Percentiles rank a stretch among this genome's conserved stretches.
Evolutionary conservation across 1,140 invertebrate genomes (phyloP).

Genomic region (Aradophagus sp.): DNA sequence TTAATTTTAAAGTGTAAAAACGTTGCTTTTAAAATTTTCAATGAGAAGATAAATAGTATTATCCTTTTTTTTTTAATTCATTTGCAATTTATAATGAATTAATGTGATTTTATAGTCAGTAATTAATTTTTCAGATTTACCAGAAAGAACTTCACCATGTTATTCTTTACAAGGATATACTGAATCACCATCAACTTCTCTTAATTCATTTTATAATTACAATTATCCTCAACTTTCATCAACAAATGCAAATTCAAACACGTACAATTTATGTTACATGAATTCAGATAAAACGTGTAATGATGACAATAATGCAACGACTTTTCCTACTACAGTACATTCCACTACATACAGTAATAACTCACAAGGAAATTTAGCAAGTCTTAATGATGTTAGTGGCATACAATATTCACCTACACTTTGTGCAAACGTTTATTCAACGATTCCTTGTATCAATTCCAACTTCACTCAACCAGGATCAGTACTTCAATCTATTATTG

Average conservation of each 20-base stretch:
- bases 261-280: slow-evolving; percentile 70
- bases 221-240: slow-evolving; percentile 68
- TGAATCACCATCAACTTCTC: slow-evolving; percentile 66
- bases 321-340: slow-evolving; percentile 56
- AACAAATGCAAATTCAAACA: slow-evolving; percentile 62
- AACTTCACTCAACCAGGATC: slow-evolving; percentile 46
- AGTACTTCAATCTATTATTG: slow-evolving; percentile 33
- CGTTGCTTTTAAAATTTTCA: too few species aligned
- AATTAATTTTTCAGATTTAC: slow-evolving; percentile 62
- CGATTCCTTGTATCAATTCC: slow-evolving; percentile 63
- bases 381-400: slow-evolving; percentile 58
- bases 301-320: slow-evolving; percentile 55
- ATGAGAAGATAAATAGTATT: too few species aligned
- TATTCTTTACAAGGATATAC: slow-evolving; percentile 66
- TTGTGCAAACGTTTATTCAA: slow-evolving; percentile 61
- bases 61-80: too few species aligned
- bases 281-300: slow-evolving; percentile 61
- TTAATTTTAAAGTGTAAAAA: too few species aligned
- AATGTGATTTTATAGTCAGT: neutral
- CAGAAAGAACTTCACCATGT: slow-evolving; percentile 68
- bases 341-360: slow-evolving; percentile 56
- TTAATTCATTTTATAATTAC: slow-evolving; percentile 68
- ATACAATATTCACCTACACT: slow-evolving; percentile 64
- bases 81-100: too few species aligned
- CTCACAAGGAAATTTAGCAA: slow-evolving; percentile 40